Evolutionary conservation across 2,113 vertebrate species (phyloP).

Genomic region (Naja naja): DNA sequence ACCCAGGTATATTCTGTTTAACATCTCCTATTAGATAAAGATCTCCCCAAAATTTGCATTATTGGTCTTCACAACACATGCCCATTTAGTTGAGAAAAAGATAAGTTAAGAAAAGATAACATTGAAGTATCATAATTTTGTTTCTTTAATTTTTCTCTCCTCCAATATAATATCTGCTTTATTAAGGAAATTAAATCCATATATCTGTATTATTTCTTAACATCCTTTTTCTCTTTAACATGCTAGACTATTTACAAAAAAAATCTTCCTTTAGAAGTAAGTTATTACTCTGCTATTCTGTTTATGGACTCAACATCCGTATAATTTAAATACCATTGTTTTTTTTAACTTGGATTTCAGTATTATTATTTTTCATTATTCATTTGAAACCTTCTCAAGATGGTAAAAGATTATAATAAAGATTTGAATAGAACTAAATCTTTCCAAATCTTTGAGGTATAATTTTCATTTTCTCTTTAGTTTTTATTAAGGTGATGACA

Average conservation of each 20-base stretch:
- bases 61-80: not conserved
- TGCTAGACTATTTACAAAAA: not conserved
- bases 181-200: not conserved
- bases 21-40: not conserved
- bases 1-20: not conserved
- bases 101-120: not conserved
- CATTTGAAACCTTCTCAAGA: not conserved
- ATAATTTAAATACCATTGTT: not conserved
- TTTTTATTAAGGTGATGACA: not conserved
- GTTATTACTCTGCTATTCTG: not conserved
- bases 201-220: not conserved
- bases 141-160: not conserved
- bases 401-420: not conserved
- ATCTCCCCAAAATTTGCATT: not conserved
- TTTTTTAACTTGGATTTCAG: not conserved
- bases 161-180: not conserved
- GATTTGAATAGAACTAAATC: not conserved
- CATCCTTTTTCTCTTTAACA: not conserved
- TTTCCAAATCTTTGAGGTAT: not conserved
- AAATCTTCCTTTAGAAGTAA: not conserved
- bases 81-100: not conserved
- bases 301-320: not conserved
- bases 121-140: not conserved
- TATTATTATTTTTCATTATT: not conserved
- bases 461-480: not conserved